phyloP scores from a whole-genome alignment of 1,140 invertebrate species.

The Pristionchus pacificus region DNA sequence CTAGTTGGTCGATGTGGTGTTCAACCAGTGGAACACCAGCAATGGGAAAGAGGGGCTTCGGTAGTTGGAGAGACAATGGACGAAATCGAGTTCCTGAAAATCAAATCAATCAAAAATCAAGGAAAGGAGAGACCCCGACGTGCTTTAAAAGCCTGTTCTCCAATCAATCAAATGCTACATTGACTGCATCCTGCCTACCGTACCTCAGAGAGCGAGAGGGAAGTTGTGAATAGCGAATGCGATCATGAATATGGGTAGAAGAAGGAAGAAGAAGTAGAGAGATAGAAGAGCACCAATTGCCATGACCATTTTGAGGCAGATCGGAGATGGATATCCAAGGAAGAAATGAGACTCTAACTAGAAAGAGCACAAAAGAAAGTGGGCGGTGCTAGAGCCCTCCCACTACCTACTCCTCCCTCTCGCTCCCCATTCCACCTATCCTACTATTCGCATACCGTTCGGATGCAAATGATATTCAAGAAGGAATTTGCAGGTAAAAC shows the following conservation, averaged over 20 bases:
- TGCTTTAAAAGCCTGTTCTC: not conserved
- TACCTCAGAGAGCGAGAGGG: constrained; percentile 43
- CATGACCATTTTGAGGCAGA: constrained; percentile 38
- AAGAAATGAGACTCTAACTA: constrained; percentile 8
- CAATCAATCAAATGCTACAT: constrained; percentile 11
- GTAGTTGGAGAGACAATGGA: constrained; percentile 87
- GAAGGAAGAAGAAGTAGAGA: constrained; percentile 49
- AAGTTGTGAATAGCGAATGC: constrained; percentile 46
- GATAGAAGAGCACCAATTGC: constrained; percentile 52
- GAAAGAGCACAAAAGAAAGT: constrained; percentile 4
- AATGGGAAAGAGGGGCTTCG: constrained; percentile 93
- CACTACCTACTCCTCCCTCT: too few species aligned
- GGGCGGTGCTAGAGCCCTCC: constrained; percentile 15
- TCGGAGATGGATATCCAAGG: constrained; percentile 13
- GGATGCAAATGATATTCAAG: too few species aligned
- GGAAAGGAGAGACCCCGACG: constrained; percentile 4
- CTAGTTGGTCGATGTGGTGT: constrained; percentile 89
- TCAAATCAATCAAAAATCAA: constrained; percentile 5
- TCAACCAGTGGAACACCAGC: constrained; percentile 89
- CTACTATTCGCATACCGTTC: too few species aligned
- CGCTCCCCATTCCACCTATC: too few species aligned
- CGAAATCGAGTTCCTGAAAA: constrained; percentile 86
- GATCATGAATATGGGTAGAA: constrained; percentile 50
- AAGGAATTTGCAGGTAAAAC: too few species aligned
- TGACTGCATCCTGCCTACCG: not conserved